Base-by-base conservation (phyloP, 1,140 invertebrate species). In the Meteorus sp. region DNA sequence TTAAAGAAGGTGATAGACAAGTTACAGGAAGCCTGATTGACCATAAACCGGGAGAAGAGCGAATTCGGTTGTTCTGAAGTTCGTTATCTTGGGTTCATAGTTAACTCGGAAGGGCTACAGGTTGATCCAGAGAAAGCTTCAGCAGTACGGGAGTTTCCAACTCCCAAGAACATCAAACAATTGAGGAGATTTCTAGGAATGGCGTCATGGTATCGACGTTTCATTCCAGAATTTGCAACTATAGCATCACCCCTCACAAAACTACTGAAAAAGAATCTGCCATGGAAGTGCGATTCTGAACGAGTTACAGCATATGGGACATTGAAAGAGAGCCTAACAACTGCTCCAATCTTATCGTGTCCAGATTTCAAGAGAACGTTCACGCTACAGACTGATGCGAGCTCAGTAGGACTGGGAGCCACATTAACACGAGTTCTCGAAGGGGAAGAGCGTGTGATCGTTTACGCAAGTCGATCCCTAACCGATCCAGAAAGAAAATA, bases 401-500 rank as follows among this genome's bases (percentile, higher is more conserved):
- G 60, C 9, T 43, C 50, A n/a, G 3, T 11, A 4, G 69, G 72
- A 22, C 2, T 75, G 22, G 71, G 64, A 3, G 63, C 55, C 20
- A 62, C 70, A 7, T 43, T 73, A 9, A 62, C 61, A 0, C 70
- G 75, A 55, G 41, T 50, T 1, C 1, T 35, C 11, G 64, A 63
- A 0, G 56, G 53, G 13, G 67, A 75, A 20, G 63, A 64, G 13
- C 27, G 56, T 5, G 67, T 71, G 1, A 68, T 81, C 13, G 69
- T 67, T 0, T 79, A 75, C 59, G 68, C 70, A 7, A 72, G 73
- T 20, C 59, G 74, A 3, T 58, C 60, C 2, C 48, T 82, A 8
- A 57, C 27, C 25, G 25, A 43, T 0, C 61, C 77, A 1, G 83
- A 86, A 66, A 56, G 48, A 27, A 82, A 82, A 19, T 76, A 41